Base-by-base conservation (phyloP, 1,140 invertebrate species). In the Coenobita brevimanus region DNA sequence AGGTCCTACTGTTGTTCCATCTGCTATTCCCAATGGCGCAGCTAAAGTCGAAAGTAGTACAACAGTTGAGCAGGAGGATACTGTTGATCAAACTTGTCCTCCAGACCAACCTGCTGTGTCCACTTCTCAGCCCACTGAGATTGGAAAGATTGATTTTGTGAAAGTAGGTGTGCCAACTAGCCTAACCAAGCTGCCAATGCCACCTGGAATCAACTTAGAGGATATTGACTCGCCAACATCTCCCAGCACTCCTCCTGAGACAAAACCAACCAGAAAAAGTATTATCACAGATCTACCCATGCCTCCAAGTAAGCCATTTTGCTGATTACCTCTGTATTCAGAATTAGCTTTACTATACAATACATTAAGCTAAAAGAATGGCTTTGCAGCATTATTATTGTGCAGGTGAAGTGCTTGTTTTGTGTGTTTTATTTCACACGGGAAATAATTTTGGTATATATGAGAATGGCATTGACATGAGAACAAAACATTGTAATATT, bases 241-340 rank as follows among this genome's bases (percentile, higher is more conserved):
- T 64, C 82, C 90, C 0, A 83, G 80, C 57, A 85, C 88, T 46
- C 89, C 90, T 24, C 67, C 87, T 21, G 90, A 89, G 54, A n/a
- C 84, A 33, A 86, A 80, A 82, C 89, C 83, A 10, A 79, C 81
- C 6, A 83, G 89, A 46, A 88, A 87, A 64, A 91, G 93, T 93
- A 89, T 96, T 82, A 96, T 97, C 89, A 96, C 96, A 92, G 97
- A 97, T 92, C 93, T 98, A 86, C 97, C 97, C 3, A 96, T 98
- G 96, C 97, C 97, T 76, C 96, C 97, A 91, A 95, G 96, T 96
- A 92, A 92, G 73, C 75, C 91, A 92, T 41, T 50, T 50, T 50
- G 27, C 21, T 27, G 27, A 50, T 13, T 30, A 67, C 13, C 46
- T 17, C n/a, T 50, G 21, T 3, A 78, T 89, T 85, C 38, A 10